Evolutionary conservation across 2,888 invertebrate species (phyloP).

Genomic region (Saturnia pavonia): DNA sequence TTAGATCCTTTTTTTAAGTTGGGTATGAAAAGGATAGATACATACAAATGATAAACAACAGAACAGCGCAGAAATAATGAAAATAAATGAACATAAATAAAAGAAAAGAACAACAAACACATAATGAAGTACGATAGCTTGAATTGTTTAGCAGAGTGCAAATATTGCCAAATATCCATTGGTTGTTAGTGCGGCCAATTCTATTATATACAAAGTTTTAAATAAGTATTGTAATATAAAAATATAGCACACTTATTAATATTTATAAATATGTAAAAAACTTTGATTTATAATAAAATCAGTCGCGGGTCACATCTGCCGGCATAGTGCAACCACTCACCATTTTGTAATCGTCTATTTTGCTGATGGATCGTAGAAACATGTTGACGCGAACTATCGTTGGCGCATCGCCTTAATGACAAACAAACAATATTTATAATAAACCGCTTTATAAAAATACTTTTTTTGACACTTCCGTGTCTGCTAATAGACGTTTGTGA

Average conservation of each 20-base stretch:
- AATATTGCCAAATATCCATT: conserved; percentile 62
- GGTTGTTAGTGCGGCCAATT: conserved; percentile 48
- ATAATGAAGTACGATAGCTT: conserved; percentile 65
- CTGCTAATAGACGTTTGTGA: not conserved
- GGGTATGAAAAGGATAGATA: conserved; percentile 36
- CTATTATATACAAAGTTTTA: conserved; percentile 69
- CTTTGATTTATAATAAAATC: conserved; percentile 71
- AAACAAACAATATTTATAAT: conserved; percentile 61
- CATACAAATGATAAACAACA: conserved; percentile 35
- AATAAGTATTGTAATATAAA: not conserved
- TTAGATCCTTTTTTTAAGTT: conserved; percentile 20
- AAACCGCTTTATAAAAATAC: conserved; percentile 39
- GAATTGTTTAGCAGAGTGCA: conserved; percentile 72
- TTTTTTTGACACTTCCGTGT: conserved; percentile 26
- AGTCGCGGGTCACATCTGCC: conserved; percentile 41
- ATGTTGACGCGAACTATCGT: conserved; percentile 96
- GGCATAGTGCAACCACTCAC: conserved; percentile 86
- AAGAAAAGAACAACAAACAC: conserved; percentile 52
- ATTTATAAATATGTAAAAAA: conserved; percentile 32
- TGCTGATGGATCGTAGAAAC: conserved; percentile 98
- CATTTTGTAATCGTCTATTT: conserved; percentile 99
- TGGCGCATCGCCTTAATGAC: conserved; percentile 88
- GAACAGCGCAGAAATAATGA: conserved; percentile 40
- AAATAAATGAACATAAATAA: conserved; percentile 37
- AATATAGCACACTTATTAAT: not conserved